Percentiles rank a stretch among this genome's conserved stretches.
Conservation (phyloP, 2,888 invertebrate species). For the Clostera curtula region DNA sequence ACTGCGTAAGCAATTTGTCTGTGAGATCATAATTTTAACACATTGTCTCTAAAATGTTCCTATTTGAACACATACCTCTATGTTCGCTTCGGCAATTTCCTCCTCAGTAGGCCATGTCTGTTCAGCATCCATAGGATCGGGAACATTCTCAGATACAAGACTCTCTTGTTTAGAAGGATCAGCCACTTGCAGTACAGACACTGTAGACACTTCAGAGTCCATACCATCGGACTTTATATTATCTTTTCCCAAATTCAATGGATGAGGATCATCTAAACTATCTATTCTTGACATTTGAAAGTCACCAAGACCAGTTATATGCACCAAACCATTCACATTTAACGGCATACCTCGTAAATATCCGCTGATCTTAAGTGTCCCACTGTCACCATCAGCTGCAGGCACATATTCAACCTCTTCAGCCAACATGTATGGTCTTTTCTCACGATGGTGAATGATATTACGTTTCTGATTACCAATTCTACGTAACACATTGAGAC, state of each 20-base stretch:
- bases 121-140: slow-evolving; percentile 95
- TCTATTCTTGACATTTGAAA: slow-evolving; percentile 92
- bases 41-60: too few species aligned
- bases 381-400: slow-evolving; percentile 60
- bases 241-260: slow-evolving; percentile 70
- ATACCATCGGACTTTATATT: slow-evolving; percentile 57
- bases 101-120: slow-evolving; percentile 98
- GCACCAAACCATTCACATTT: slow-evolving; percentile 91
- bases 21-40: too few species aligned
- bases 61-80: slow-evolving; percentile 44
- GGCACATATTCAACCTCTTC: slow-evolving; percentile 83
- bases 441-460: slow-evolving; percentile 80
- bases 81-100: slow-evolving; percentile 85
- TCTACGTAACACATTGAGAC: slow-evolving; percentile 77
- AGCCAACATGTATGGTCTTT: slow-evolving; percentile 88
- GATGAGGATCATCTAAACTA: slow-evolving; percentile 80
- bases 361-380: slow-evolving; percentile 88
- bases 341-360: slow-evolving; percentile 89
- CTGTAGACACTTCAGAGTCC: slow-evolving; percentile 46
- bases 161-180: slow-evolving; percentile 83
- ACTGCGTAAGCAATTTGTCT: too few species aligned
- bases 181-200: slow-evolving; percentile 72
- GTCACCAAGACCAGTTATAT: slow-evolving; percentile 94
- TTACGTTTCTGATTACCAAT: slow-evolving; percentile 90
- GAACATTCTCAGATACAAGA: slow-evolving; percentile 85